Evolutionary conservation across 2,797 vertebrate species (phyloP).

Genomic region (Chaenodraco wilsoni): DNA sequence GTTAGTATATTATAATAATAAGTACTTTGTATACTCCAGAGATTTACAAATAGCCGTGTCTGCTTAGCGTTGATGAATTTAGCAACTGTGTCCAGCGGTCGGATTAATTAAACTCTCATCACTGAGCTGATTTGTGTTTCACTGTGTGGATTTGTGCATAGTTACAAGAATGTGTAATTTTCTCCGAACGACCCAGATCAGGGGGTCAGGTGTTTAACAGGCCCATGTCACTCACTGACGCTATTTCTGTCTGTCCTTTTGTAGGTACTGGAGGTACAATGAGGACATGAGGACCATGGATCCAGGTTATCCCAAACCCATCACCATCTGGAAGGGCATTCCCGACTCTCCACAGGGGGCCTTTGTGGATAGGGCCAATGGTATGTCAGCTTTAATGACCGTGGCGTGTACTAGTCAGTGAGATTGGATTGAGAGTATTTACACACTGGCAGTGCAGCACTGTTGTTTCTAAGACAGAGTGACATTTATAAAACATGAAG

Average conservation of each 20-base stretch:
- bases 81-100: background rate
- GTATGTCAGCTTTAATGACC: slow-evolving; percentile 73
- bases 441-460: background rate
- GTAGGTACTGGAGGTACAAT: slow-evolving; percentile 97
- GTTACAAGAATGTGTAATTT: background rate
- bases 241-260: slow-evolving; percentile 34
- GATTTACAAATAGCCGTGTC: background rate
- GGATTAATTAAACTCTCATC: slow-evolving; percentile 14
- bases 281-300: slow-evolving; percentile 98
- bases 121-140: background rate
- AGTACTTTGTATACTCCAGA: background rate
- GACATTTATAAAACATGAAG: background rate
- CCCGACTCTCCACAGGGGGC: slow-evolving; percentile 97
- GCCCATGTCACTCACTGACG: background rate
- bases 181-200: background rate
- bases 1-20: no score
- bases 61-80: background rate
- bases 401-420: background rate
- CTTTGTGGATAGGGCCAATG: slow-evolving; percentile 97
- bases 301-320: slow-evolving; percentile 96
- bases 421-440: background rate
- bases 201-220: background rate
- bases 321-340: slow-evolving; percentile 97
- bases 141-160: background rate
- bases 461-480: background rate